Conservation (phyloP, 1,140 invertebrate species). For the Mizuhopecten yessoensis region DNA sequence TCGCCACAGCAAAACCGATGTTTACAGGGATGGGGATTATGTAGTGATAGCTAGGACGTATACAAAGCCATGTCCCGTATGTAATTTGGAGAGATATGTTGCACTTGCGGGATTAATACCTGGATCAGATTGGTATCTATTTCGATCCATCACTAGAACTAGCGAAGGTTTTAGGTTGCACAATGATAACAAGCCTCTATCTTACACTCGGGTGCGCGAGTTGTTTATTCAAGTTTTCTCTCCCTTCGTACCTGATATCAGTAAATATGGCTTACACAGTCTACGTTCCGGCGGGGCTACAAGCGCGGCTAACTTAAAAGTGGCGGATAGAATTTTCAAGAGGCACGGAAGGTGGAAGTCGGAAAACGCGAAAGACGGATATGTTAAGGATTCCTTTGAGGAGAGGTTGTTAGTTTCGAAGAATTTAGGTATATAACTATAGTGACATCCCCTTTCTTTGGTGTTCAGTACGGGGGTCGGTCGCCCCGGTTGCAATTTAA, state of each 20-base stretch:
- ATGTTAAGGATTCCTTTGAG: constrained; percentile 43
- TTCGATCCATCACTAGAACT: constrained; percentile 4
- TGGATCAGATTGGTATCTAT: background rate
- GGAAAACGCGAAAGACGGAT: constrained; percentile 45
- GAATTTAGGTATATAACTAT: constrained; percentile 45
- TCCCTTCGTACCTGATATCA: constrained; percentile 40
- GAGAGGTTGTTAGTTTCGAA: constrained; percentile 27
- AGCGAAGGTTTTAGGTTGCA: constrained; percentile 6
- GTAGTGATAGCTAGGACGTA: constrained; percentile 48
- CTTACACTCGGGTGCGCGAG: constrained; percentile 17
- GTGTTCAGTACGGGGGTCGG: no score
- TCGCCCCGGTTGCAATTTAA: background rate
- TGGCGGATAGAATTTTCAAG: constrained; percentile 48
- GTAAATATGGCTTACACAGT: constrained; percentile 46
- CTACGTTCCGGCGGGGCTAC: constrained; percentile 48
- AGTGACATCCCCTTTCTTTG: no score
- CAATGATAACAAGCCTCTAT: constrained; percentile 17
- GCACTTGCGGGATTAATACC: no score
- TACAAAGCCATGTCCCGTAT: constrained; percentile 43
- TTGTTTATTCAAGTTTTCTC: constrained; percentile 47
- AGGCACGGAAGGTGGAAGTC: constrained; percentile 43
- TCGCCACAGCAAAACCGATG: constrained; percentile 50
- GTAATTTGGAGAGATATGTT: constrained; percentile 48
- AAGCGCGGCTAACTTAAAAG: background rate
- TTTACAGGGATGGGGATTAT: constrained; percentile 48